Base-by-base conservation (phyloP, 2,113 vertebrate species). In the Onychorhynchus coronatus region DNA sequence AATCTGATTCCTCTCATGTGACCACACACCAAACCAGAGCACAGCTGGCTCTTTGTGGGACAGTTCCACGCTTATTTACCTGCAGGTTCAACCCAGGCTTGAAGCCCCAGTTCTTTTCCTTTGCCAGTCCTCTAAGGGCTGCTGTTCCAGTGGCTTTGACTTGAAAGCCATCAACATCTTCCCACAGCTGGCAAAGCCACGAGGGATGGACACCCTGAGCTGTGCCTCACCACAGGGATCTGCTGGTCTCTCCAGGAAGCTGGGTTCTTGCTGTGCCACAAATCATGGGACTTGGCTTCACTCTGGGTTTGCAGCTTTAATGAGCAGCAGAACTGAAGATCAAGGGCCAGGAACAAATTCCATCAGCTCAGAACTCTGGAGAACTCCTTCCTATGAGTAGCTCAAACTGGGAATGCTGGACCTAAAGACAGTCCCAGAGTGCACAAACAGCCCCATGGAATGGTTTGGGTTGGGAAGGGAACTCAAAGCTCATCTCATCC, bases 1-100 rank as follows among this genome's bases (percentile, higher is more conserved):
- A 20, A 8, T 12, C 2, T 6, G 35, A 37, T 33, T 28, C 46
- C 55, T 62, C 56, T 28, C n/a, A 2, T 2, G 3, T 3, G 13
- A 14, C 28, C 33, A 12, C 49, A 17, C 6, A 52, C 28, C n/a
- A 11, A 35, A 53, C 0, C 20, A 11, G 49, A 41, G 70, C 47
- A 16, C 37, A 33, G 50, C 14, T 12, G 65, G 30, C 12, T 33
- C 70, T 55, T 20, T 11, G 8, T 28, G 65, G 61, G 68, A 5
- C 31, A 35, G 13, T 7, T 31, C 53, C 62, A 52, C 41, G 3
- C 8, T 22, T 4, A 6, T 8, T 35, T 42, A 12, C 18, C 53
- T 39, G 62, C 8, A 21, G 55, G 15, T 22, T 23, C 59, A 72
- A 50, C 20, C 42, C 52, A 20, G 5, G 44, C 49, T 44, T 14